Evolutionary conservation across 2,888 invertebrate genomes (phyloP), one percentile per base, ranked within the genome.

Genomic region (Seira musarum): DNA sequence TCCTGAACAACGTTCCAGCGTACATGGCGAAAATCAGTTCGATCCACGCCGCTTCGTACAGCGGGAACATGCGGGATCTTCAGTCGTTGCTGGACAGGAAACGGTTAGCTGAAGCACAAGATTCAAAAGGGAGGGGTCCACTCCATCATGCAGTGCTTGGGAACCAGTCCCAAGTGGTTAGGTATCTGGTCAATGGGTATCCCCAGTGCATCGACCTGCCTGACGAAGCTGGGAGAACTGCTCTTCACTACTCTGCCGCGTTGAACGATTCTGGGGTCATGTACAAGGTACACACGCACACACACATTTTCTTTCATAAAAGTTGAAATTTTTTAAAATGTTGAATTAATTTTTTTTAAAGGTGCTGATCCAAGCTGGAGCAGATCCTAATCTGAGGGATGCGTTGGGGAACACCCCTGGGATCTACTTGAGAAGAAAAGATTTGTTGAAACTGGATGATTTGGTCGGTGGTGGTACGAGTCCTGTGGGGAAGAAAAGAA

Each of bases 1-100:
- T 97, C 90, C 91, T 97, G 85, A 93, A 94, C 87, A 96, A 95
- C 88, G 95, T 96, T 70, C 94, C 96, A 13, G 92, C 93, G 35
- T 96, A 96, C 87, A 95, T 96, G 94, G 92, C 93, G 86, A 97
- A 97, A 92, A 97, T 97, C 85, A 93, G 94, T 84, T 92, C 94
- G 81, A 96, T 97, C 30, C 97, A 97, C 88, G 90, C 93, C 86
- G 95, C 96, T 40, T 94, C 96, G 21, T 92, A 93, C 87, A 93
- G 94, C 86, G 97, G 97, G 2, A 94, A 94, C 87, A 91, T 97
- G 84, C 90, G 94, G 86, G 94, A 96, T 87, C 90, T 97, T 73
- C 96, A 96, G 89, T 93, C 94, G 85, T 93, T 96, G 0, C 89
- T 96, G 87, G 95, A 97, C 89, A 90, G 97, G 85, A 93, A 96